A percentile compares a stretch with the other conserved stretches of the same genome.
These are phyloP conservation scores for Mya arenaria DNA, from an alignment of 1,140 invertebrate species.

Conservation along the genomic window DNA sequence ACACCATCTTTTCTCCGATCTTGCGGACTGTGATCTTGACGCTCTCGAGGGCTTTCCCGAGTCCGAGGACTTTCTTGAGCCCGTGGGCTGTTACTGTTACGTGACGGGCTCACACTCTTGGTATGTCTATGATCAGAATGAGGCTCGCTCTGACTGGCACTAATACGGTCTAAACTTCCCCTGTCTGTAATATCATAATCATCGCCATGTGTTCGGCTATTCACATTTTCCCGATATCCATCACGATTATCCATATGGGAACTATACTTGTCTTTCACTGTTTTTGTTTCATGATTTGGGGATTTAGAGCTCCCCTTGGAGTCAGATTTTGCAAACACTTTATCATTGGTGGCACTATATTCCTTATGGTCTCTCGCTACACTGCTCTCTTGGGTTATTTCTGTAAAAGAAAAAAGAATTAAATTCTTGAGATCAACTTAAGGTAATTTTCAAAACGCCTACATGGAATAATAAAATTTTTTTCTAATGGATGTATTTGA, in stretches of 20 bases:
- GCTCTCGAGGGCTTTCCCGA: conserved; percentile 19
- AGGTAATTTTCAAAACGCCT: too few relatives aligned
- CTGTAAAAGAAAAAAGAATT: too few relatives aligned
- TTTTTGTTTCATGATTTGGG: conserved; percentile 28
- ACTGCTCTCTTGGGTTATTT: conserved; percentile 89
- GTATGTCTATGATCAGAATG: conserved; percentile 39
- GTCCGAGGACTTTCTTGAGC: conserved; percentile 36
- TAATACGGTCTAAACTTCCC: background rate
- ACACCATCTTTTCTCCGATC: conserved; percentile 10
- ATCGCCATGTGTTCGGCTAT: conserved; percentile 7
- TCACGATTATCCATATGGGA: conserved; percentile 48
- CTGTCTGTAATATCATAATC: conserved; percentile 23
- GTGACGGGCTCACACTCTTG: conserved; percentile 40
- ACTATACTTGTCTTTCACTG: conserved; percentile 47
- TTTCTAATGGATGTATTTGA: too few relatives aligned
- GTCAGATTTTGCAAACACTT: conserved; percentile 17
- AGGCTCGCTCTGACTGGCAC: conserved; percentile 26
- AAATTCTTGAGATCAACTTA: too few relatives aligned
- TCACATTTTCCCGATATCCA: conserved; percentile 45
- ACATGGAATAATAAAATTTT: too few relatives aligned
- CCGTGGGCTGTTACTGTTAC: background rate
- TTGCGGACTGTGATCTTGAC: background rate
- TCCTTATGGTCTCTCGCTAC: background rate
- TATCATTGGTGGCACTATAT: background rate
- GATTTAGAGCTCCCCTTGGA: conserved; percentile 29